Percentiles rank a stretch among this genome's conserved stretches.
These are phyloP conservation scores for Meloidogyne floridensis DNA, from an alignment of 1,140 invertebrate genomes.

Conservation along the genomic window DNA sequence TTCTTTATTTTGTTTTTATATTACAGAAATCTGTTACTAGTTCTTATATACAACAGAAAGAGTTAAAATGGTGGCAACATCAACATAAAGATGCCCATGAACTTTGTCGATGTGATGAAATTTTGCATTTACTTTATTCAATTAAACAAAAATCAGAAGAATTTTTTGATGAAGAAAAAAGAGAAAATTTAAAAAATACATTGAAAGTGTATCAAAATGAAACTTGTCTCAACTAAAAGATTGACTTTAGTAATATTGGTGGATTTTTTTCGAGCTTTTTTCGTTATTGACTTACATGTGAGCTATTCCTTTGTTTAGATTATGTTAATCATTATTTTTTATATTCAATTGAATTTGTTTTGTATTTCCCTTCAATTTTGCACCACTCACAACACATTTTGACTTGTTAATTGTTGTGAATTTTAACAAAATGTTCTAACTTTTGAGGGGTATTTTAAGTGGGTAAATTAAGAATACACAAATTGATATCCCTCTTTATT, in stretches of 20 bases:
- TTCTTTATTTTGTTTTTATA: neutral
- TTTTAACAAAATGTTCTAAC: neutral
- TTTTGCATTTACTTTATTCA: constrained; percentile 1
- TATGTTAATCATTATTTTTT: neutral
- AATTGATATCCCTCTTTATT: no score
- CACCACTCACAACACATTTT: neutral
- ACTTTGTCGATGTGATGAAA: neutral
- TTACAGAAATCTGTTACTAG: neutral
- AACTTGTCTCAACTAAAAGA: neutral
- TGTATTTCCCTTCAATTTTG: neutral
- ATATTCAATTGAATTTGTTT: neutral
- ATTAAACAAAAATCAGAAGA: neutral
- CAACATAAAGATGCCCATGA: neutral
- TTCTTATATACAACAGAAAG: neutral
- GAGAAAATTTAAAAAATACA: neutral
- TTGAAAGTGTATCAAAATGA: neutral
- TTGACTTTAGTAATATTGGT: no score
- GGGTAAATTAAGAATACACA: no score
- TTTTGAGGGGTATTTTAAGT: no score
- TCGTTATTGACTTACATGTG: neutral
- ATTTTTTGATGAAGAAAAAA: neutral
- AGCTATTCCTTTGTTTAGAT: neutral
- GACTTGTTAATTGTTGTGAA: neutral
- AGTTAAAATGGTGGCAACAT: constrained; percentile 3
- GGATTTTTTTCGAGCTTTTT: neutral